Conservation (phyloP, 2,888 invertebrate species). For the Caenorhabditis angaria region DNA sequence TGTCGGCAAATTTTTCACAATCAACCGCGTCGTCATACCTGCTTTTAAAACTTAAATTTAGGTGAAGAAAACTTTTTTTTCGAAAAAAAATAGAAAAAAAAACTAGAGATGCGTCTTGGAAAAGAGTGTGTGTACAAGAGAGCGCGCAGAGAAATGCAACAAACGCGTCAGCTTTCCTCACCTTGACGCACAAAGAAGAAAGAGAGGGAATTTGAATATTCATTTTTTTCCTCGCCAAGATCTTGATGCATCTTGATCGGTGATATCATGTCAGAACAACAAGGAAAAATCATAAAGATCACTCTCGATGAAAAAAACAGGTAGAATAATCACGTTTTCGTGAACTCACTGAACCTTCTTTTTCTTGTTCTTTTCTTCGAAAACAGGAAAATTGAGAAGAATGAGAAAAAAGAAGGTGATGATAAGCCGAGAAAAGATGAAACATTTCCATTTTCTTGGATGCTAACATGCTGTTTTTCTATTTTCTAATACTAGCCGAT, state of each 20-base stretch:
- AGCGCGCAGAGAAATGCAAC: not conserved
- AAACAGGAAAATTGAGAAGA: conserved; percentile 1
- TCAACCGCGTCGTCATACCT: conserved; percentile 57
- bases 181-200: not conserved
- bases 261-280: not conserved
- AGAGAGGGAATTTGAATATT: not conserved
- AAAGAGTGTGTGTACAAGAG: not conserved
- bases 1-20: conserved; percentile 66
- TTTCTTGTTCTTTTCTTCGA: not conserved
- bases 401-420: not conserved
- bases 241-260: no score
- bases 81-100: conserved; percentile 10
- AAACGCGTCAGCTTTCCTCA: not conserved
- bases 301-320: no score
- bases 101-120: not conserved
- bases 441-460: not conserved
- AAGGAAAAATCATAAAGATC: no score
- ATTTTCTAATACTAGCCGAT: not conserved
- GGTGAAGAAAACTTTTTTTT: not conserved
- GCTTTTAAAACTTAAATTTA: conserved; percentile 7
- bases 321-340: not conserved
- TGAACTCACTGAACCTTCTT: not conserved
- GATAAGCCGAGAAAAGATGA: not conserved
- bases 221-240: not conserved
- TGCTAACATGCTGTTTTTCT: not conserved